Conservation (phyloP, 2,888 invertebrate species). For the Leptinotarsa rubiginosa region DNA sequence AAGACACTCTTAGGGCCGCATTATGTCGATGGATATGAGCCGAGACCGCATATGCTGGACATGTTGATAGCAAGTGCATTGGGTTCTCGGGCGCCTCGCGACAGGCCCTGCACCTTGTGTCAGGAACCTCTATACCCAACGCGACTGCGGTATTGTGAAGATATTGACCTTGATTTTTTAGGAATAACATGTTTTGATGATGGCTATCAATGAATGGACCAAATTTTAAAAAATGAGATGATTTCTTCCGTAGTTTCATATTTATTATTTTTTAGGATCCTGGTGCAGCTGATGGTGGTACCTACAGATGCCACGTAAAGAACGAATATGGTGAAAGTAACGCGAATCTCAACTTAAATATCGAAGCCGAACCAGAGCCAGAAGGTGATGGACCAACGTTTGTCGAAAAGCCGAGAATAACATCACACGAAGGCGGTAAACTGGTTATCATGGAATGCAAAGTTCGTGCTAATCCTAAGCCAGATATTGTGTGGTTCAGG, state of each 20-base stretch:
- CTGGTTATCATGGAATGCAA: conserved; percentile 89
- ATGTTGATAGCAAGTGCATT: no score
- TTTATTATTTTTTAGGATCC: conserved; percentile 74
- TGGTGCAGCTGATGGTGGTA: conserved; percentile 83
- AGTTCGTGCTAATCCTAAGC: conserved; percentile 81
- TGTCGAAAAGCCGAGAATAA: conserved; percentile 88
- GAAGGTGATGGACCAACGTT: conserved; percentile 96
- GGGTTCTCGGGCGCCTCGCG: no score
- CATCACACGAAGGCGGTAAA: conserved; percentile 86
- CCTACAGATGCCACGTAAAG: conserved; percentile 93
- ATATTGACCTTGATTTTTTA: no score
- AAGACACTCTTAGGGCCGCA: no score
- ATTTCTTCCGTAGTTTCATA: no score
- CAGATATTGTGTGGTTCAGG: conserved; percentile 85
- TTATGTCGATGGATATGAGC: no score
- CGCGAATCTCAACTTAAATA: conserved; percentile 95
- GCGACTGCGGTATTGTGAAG: no score
- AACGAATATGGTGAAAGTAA: conserved; percentile 97
- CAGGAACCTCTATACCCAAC: no score
- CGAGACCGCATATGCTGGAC: no score
- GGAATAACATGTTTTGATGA: not conserved
- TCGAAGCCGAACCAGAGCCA: conserved; percentile 95
- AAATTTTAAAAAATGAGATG: not conserved
- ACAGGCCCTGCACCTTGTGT: no score
- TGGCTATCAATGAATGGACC: not conserved